Evolutionary conservation across 2,888 invertebrate genomes (phyloP).

Genomic region (Lampropteryx suffumata): DNA sequence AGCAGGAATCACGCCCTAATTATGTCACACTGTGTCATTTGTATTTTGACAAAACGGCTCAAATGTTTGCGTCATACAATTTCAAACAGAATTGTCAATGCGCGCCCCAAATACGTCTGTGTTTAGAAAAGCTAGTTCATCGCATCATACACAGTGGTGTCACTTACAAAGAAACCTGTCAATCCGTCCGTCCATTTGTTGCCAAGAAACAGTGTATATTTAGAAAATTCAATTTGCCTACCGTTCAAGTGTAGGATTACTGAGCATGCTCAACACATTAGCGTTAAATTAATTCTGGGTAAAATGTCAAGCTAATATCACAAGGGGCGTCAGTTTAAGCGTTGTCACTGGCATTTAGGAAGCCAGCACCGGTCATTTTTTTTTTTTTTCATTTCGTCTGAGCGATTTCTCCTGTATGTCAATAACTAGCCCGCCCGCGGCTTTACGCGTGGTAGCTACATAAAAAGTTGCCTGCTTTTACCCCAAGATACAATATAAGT

Average conservation of each 20-base stretch:
- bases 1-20: too few species aligned
- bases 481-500: too few species aligned
- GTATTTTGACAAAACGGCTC: not conserved
- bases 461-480: too few species aligned
- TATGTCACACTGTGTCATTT: conserved; percentile 6
- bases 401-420: too few species aligned
- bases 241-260: conserved; percentile 45
- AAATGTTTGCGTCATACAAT: conserved; percentile 4
- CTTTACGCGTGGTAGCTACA: too few species aligned
- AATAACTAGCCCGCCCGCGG: too few species aligned
- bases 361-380: not conserved
- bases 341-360: not conserved
- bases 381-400: not conserved
- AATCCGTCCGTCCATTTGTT: conserved; percentile 44
- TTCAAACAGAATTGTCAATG: conserved; percentile 16
- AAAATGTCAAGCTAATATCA: conserved; percentile 15
- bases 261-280: conserved; percentile 22
- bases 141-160: conserved; percentile 36
- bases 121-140: conserved; percentile 30
- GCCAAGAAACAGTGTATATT: conserved; percentile 52
- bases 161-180: conserved; percentile 54
- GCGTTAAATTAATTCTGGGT: conserved; percentile 21
- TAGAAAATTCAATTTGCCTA: conserved; percentile 64
- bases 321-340: not conserved
- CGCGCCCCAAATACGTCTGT: conserved; percentile 29